These are phyloP conservation scores for Passer domesticus DNA, from an alignment of 2,113 vertebrate species.

Conservation along the genomic window DNA sequence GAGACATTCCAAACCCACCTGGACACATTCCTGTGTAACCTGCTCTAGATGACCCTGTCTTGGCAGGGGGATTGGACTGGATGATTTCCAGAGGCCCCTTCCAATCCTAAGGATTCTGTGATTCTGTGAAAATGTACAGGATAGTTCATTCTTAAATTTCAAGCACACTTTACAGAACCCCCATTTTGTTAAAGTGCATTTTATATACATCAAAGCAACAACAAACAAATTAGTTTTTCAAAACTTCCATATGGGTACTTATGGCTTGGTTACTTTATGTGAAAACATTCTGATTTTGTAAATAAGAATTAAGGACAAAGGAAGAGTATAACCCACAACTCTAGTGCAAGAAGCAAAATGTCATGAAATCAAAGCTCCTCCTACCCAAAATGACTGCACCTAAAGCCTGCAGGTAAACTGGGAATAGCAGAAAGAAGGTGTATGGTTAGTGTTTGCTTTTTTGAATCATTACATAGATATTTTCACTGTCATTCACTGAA, in stretches of 20 bases:
- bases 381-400: neutral
- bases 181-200: neutral
- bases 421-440: neutral
- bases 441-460: neutral
- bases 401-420: neutral
- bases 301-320: neutral
- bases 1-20: neutral
- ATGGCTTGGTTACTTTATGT: neutral
- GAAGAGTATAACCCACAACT: neutral
- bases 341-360: neutral
- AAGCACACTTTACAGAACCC: neutral
- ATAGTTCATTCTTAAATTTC: neutral
- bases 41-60: neutral
- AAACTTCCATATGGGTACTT: neutral
- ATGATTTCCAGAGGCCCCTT: neutral
- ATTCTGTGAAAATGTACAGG: neutral
- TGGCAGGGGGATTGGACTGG: neutral
- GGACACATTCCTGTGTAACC: neutral
- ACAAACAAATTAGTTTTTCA: neutral
- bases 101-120: neutral
- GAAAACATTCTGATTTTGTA: neutral
- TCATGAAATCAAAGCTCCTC: neutral
- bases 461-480: neutral
- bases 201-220: neutral
- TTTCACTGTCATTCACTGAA: neutral